Evolutionary conservation across 2,797 vertebrate species (phyloP).

Genomic region (Pangasius krempfi): DNA sequence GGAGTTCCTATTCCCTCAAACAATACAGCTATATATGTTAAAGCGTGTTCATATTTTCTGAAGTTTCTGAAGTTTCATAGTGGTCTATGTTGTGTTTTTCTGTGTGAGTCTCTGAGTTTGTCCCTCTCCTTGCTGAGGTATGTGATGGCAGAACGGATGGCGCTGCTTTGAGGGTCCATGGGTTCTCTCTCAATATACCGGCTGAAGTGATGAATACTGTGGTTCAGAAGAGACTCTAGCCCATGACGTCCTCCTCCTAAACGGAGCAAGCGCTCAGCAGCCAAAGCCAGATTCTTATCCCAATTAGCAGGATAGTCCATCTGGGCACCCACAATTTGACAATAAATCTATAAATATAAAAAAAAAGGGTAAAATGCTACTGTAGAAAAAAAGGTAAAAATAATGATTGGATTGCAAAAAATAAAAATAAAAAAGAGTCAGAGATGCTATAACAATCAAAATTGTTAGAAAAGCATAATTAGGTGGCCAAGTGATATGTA

Average conservation of each 20-base stretch:
- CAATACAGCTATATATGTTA: not conserved
- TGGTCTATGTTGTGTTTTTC: constrained; percentile 34
- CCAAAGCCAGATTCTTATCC: constrained; percentile 97
- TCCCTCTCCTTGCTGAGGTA: constrained; percentile 85
- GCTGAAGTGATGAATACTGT: constrained; percentile 83
- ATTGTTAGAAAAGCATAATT: not conserved
- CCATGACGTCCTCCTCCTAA: constrained; percentile 67
- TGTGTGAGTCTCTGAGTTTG: constrained; percentile 67
- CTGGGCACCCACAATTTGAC: constrained; percentile 83
- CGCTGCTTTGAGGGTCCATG: constrained; percentile 81
- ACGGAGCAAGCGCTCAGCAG: constrained; percentile 88
- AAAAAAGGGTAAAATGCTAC: not conserved
- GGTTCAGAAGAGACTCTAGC: constrained; percentile 80
- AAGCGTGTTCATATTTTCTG: not conserved
- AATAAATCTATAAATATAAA: constrained; percentile 83
- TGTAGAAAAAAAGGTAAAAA: not conserved
- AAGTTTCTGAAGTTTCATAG: constrained; percentile 28
- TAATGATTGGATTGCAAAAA: not conserved
- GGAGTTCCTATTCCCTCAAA: not conserved
- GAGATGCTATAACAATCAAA: not conserved
- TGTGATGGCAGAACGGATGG: constrained; percentile 80
- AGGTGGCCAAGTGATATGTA: not conserved
- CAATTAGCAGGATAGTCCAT: constrained; percentile 89
- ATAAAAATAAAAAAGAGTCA: not conserved
- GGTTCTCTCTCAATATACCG: constrained; percentile 82